Evolutionary conservation across 2,797 vertebrate genomes (phyloP), one percentile per base, ranked within the genome.

Genomic region (Limnodromus scolopaceus): DNA sequence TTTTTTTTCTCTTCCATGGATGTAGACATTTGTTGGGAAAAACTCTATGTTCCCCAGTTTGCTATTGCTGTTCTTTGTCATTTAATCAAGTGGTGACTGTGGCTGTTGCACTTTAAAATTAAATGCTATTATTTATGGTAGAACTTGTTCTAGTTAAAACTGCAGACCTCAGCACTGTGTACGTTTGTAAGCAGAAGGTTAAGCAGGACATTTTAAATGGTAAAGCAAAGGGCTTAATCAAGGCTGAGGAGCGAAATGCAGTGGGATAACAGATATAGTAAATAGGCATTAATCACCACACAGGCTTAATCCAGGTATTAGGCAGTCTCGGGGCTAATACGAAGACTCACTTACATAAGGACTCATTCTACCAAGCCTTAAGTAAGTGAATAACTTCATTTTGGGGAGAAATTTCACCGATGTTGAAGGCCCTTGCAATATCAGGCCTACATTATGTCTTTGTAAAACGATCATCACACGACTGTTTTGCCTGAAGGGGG

Each of bases 131-230:
- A 94, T 74, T 97, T 92, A 93, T 94, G 93, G 90, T 91, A 64
- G 83, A 90, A 86, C 85, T 95, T 92, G 88, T 87, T 94, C 91
- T 84, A 69, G 70, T 92, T 81, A 94, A 96, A 97, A 97, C 91
- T 95, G 86, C 93, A 93, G 82, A 97, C 84, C 97, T 97, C 96
- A 96, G 94, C 94, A 93, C 88, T 95, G 81, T 63, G 83, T 78
- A 84, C 13, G 87, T 97, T 93, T 91, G 85, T 93, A 91, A 95
- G 96, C 94, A 97, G 96, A 77, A 94, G 87, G 92, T 96, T 96
- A 98, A 96, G 95, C 84, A 97, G 96, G 96, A 96, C 95, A 87
- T 97, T 96, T 96, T 92, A 95, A 96, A 96, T 80, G 96, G 96
- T 93, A 92, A 94, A 96, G 96, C 95, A 97, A 96, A 97, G 89